Evolutionary conservation across 1,140 invertebrate genomes (phyloP).

Genomic region (Drosophila sechellia): DNA sequence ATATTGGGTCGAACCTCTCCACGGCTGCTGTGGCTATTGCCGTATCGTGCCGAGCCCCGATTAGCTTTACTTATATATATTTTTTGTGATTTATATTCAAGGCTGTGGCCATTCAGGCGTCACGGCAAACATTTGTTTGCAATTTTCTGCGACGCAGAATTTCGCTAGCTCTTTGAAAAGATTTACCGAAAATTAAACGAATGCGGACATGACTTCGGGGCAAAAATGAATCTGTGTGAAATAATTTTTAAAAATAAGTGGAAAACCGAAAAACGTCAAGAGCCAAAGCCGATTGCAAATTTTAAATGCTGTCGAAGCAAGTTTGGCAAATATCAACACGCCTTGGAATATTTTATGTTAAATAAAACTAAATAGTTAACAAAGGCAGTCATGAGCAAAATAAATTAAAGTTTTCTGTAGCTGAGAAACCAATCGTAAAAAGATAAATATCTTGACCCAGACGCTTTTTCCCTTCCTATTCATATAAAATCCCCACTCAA

Average conservation of each 20-base stretch:
- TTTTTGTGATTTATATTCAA: slow-evolving; percentile 51
- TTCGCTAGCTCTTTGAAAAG: slow-evolving; percentile 23
- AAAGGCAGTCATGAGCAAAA: slow-evolving; percentile 42
- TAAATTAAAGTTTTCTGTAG: slow-evolving; percentile 36
- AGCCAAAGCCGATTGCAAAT: slow-evolving; percentile 4
- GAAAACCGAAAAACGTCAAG: slow-evolving; percentile 28
- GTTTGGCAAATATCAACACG: slow-evolving; percentile 42
- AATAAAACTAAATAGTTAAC: slow-evolving; percentile 51
- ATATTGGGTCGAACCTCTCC: slow-evolving; percentile 53
- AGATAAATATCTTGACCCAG: slow-evolving; percentile 11
- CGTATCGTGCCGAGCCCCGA: slow-evolving; percentile 38
- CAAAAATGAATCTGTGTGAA: slow-evolving; percentile 29
- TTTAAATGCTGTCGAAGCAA: slow-evolving; percentile 28
- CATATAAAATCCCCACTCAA: slow-evolving; percentile 7
- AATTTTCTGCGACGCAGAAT: slow-evolving; percentile 35
- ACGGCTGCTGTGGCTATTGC: slow-evolving; percentile 24
- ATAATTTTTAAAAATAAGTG: slow-evolving; percentile 31
- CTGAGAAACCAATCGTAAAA: slow-evolving; percentile 3
- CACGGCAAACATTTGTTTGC: slow-evolving; percentile 63
- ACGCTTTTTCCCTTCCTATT: slow-evolving; percentile 11
- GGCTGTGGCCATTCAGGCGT: slow-evolving; percentile 59
- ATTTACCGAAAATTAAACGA: slow-evolving; percentile 25
- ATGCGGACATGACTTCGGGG: slow-evolving; percentile 36
- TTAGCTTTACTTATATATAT: slow-evolving; percentile 24
- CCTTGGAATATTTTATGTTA: slow-evolving; percentile 48